Conservation (phyloP, 2,797 vertebrate genomes). For the Spinus pinus region DNA sequence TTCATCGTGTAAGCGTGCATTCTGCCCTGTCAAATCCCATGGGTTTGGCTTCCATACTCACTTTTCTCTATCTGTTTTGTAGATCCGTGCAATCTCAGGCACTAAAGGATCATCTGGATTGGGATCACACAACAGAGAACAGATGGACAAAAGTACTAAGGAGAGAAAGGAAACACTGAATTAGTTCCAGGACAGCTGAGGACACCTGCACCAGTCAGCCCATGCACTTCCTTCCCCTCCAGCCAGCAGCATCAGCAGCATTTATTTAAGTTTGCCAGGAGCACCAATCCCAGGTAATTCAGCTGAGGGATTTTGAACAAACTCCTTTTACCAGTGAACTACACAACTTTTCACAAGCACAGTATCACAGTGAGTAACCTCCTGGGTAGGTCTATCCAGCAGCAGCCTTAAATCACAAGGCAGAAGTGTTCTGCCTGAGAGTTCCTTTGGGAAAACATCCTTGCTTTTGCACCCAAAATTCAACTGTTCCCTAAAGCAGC, state of each 20-base stretch:
- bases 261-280: background rate
- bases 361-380: background rate
- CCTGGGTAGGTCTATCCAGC: background rate
- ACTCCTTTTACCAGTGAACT: background rate
- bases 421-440: background rate
- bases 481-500: background rate
- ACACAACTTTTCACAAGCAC: accelerated
- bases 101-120: conserved; percentile 99
- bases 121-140: conserved; percentile 99
- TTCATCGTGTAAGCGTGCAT: background rate
- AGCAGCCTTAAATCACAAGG: background rate
- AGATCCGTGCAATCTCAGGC: conserved; percentile 99
- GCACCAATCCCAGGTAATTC: background rate
- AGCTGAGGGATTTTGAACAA: background rate
- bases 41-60: conserved; percentile 74
- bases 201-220: background rate
- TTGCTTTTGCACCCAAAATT: background rate
- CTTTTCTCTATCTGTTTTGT: conserved; percentile 99
- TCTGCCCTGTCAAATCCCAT: background rate
- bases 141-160: conserved; percentile 98
- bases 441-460: background rate
- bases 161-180: conserved; percentile 36
- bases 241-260: background rate
- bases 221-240: background rate
- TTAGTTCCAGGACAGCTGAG: conserved; percentile 47